phyloP scores from a whole-genome alignment of 2,113 vertebrate species.

The Mixornis gularis region DNA sequence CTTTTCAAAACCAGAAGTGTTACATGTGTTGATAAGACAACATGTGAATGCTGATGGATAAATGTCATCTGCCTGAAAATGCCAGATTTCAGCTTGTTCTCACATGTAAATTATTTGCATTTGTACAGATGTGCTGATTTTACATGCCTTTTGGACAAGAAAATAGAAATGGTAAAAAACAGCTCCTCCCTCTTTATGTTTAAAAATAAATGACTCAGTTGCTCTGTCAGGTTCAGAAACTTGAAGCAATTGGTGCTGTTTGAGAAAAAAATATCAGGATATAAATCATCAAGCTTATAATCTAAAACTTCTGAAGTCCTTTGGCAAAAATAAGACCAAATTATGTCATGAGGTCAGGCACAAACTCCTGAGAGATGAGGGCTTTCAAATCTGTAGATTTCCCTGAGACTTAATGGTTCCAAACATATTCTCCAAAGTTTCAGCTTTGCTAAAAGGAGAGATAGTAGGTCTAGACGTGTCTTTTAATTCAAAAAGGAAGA shows the following conservation, averaged over 20 bases:
- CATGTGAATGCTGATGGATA: conserved; percentile 42
- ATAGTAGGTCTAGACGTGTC: neutral
- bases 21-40: conserved; percentile 61
- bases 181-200: neutral
- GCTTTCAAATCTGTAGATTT: neutral
- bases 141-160: neutral
- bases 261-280: neutral
- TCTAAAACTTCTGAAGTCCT: neutral
- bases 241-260: neutral
- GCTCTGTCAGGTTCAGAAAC: neutral
- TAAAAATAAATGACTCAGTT: neutral
- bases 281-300: neutral
- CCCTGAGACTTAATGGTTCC: neutral
- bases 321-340: neutral
- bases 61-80: conserved; percentile 45
- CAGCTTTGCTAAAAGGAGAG: neutral
- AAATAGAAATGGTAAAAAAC: neutral
- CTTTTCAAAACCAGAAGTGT: conserved; percentile 63
- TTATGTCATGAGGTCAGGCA: neutral
- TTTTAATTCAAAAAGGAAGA: neutral
- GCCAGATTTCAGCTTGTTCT: conserved; percentile 53
- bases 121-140: conserved; percentile 45
- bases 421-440: neutral
- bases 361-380: neutral
- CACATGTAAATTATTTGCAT: conserved; percentile 37